Evolutionary conservation across 2,888 invertebrate species (phyloP).

Genomic region (Epirrhoe alternata): DNA sequence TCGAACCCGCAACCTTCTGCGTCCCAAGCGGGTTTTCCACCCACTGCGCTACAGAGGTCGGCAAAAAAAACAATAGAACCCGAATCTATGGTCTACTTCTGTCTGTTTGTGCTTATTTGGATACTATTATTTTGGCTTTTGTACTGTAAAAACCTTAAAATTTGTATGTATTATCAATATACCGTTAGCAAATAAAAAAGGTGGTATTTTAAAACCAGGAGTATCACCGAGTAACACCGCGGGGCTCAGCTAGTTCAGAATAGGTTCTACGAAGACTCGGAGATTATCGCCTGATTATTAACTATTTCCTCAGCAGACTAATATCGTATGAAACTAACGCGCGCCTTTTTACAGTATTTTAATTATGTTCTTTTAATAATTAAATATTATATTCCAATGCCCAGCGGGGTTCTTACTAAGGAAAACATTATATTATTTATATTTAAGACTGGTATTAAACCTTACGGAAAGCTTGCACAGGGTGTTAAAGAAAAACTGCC

Average conservation of each 20-base stretch:
- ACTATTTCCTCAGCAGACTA: neutral
- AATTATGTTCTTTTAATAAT: conserved; percentile 2
- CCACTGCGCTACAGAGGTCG: too few species aligned
- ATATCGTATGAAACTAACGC: neutral
- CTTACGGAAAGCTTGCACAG: neutral
- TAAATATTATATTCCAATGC: conserved; percentile 1
- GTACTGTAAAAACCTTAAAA: too few species aligned
- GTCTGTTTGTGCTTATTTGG: too few species aligned
- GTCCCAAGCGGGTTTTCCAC: too few species aligned
- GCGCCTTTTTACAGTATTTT: neutral
- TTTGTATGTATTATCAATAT: too few species aligned
- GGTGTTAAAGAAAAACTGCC: neutral
- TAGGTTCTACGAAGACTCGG: neutral
- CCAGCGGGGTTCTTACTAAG: neutral
- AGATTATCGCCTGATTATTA: neutral
- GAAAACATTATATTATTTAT: neutral
- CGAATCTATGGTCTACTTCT: too few species aligned
- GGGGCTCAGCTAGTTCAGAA: neutral
- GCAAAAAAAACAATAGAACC: too few species aligned
- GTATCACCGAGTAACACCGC: too few species aligned
- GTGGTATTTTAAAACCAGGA: too few species aligned
- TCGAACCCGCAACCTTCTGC: too few species aligned
- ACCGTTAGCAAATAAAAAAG: too few species aligned
- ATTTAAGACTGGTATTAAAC: neutral
- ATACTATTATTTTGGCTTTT: too few species aligned